Percentiles rank a stretch among this genome's conserved stretches.
Conservation (phyloP, 2,888 invertebrate species). For the Latrodectus elegans region DNA sequence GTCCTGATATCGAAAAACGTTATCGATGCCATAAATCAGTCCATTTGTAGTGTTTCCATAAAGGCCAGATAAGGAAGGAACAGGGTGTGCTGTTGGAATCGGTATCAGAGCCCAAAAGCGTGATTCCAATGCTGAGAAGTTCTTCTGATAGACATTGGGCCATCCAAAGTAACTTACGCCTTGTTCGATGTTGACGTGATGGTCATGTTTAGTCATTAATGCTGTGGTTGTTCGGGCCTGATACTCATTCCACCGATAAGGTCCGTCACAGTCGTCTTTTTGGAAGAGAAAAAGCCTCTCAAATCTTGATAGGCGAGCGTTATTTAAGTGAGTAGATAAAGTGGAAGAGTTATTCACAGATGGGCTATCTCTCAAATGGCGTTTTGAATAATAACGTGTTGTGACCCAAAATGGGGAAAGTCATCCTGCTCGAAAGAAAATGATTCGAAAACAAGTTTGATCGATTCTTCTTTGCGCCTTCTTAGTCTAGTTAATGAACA, state of each 20-base stretch:
- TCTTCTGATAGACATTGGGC: neutral
- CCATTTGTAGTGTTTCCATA: constrained; percentile 63
- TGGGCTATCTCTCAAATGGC: neutral
- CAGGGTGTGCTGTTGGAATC: constrained; percentile 14
- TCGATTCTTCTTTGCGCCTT: too few relatives aligned
- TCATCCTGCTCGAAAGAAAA: too few relatives aligned
- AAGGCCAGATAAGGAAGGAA: constrained; percentile 38
- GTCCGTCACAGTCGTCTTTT: neutral
- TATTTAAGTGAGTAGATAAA: constrained; percentile 32
- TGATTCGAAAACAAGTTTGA: too few relatives aligned
- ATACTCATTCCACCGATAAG: constrained; percentile 10
- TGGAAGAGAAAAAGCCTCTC: constrained; percentile 4
- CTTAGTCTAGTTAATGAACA: too few relatives aligned
- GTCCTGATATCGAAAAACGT: constrained; percentile 35
- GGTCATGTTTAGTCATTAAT: constrained; percentile 28
- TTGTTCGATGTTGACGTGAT: constrained; percentile 23
- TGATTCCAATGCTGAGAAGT: constrained; percentile 41
- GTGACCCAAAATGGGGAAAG: too few relatives aligned
- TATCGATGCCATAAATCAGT: constrained; percentile 64
- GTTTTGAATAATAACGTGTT: neutral
- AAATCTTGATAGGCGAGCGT: constrained; percentile 12
- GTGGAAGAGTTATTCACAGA: neutral
- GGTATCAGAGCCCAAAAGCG: constrained; percentile 41
- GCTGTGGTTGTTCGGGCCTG: constrained; percentile 23
- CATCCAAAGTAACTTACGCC: constrained; percentile 37